Evolutionary conservation across 2,888 invertebrate genomes (phyloP), one percentile per base, ranked within the genome.

Genomic region (Catocala nupta): DNA sequence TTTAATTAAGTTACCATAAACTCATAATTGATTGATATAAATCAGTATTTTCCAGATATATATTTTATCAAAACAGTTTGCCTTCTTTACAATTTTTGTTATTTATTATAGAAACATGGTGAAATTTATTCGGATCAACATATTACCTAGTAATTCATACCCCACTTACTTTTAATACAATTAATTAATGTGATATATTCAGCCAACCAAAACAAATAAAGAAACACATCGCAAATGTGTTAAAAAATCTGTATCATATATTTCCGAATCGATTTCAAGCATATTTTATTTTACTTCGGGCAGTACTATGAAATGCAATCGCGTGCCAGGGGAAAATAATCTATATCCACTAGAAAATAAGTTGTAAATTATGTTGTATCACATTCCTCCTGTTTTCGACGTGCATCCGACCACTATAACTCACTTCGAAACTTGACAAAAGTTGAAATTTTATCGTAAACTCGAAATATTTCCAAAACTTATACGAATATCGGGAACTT

Each of bases 381-480:
- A 57, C 39, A 58, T 63, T 58, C n/a, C 45, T 65, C 33, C 65
- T 71, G 73, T 79, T 74, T 69, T 66, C 63, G 79, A 78, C 73
- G 64, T 77, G 73, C 77, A 75, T 77, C 68, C 70, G 56, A 73
- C 75, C 79, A 77, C 82, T 80, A 88, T 88, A 87, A 87, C 82
- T 87, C 88, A 87, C 77, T 81, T 74, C 56, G 73, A 56, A 81
- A 84, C 81, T 87, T 84, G 87, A 84, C 85, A 87, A 86, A 87
- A 89, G 83, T 88, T 86, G 80, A 84, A 86, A 87, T 86, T 89
- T 87, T 89, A 88, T 84, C 87, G 86, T 80, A 74, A 84, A 87
- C 79, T 81, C 81, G 82, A 83, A 88, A 87, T 87, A 87, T 88
- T 86, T 83, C 78, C 80, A 70, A 67, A 77, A 77, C 74, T 77